phyloP scores from a whole-genome alignment of 2,113 vertebrate genomes.

The Anoplopoma fimbria region DNA sequence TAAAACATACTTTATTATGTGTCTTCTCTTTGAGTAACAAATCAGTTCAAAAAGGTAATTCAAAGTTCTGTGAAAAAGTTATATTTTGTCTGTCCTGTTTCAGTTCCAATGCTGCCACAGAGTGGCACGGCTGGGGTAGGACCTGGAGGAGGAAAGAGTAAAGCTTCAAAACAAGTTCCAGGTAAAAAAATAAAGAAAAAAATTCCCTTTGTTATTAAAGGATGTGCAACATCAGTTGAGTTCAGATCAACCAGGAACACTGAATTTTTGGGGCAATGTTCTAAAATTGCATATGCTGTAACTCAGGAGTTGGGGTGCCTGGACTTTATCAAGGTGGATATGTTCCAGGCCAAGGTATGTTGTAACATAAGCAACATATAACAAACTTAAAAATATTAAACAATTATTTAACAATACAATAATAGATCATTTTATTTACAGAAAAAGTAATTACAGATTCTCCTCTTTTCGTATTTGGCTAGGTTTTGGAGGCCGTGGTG shows the following conservation, averaged over 20 bases:
- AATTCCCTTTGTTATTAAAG: background rate
- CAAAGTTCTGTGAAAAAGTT: background rate
- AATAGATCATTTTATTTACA: background rate
- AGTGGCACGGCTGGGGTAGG: slow-evolving; percentile 65
- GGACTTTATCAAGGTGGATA: slow-evolving; percentile 81
- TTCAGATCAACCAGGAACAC: slow-evolving; percentile 12
- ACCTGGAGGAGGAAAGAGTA: slow-evolving; percentile 71
- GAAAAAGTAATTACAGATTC: background rate
- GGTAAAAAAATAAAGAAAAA: slow-evolving; percentile 58
- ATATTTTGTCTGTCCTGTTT: slow-evolving; percentile 10
- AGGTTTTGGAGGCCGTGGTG: slow-evolving; percentile 80
- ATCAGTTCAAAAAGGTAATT: background rate
- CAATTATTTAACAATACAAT: background rate
- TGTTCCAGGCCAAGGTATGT: slow-evolving; percentile 74
- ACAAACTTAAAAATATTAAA: background rate
- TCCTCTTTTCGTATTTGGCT: background rate
- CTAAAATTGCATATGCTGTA: slow-evolving; percentile 1
- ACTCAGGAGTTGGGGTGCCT: slow-evolving; percentile 76
- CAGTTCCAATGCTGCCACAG: slow-evolving; percentile 69
- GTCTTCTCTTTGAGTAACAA: no score
- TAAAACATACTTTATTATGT: background rate
- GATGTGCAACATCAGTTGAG: background rate
- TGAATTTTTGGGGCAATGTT: background rate
- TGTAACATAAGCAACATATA: background rate
- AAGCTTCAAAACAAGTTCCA: slow-evolving; percentile 80